A percentile compares a stretch with the other conserved stretches of the same genome.
These are phyloP conservation scores for Cancer borealis DNA, from an alignment of 2,888 invertebrate species.

Conservation along the genomic window DNA sequence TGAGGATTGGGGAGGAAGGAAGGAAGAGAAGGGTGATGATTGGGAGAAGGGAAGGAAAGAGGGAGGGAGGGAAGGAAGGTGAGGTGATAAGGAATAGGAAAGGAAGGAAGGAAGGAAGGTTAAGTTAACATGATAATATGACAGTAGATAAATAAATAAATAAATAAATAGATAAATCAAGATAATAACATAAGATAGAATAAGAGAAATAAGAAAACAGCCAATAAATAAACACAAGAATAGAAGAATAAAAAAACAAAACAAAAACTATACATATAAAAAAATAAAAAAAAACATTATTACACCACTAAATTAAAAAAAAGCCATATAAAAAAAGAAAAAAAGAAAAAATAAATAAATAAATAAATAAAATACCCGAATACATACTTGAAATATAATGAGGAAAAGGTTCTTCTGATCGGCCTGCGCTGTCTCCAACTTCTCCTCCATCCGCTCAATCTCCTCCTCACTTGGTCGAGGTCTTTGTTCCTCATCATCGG, in stretches of 20 bases:
- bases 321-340: neutral
- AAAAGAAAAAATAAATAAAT: neutral
- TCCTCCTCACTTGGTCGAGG: slow-evolving; percentile 88
- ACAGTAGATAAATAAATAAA: neutral
- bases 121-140: neutral
- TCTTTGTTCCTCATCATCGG: slow-evolving; percentile 71
- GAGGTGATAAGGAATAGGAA: neutral
- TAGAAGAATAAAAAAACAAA: no score
- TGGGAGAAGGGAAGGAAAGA: neutral
- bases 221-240: no score
- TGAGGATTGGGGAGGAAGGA: neutral
- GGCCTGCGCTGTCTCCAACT: slow-evolving; percentile 94
- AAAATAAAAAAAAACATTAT: no score
- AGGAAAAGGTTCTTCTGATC: slow-evolving; percentile 98
- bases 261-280: no score
- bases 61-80: neutral
- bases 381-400: slow-evolving; percentile 92
- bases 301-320: no score
- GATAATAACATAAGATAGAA: no score
- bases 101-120: neutral
- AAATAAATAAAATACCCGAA: neutral
- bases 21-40: neutral
- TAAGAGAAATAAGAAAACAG: no score
- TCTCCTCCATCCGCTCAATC: slow-evolving; percentile 97
- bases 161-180: no score